A percentile compares a stretch with the other conserved stretches of the same genome.
Evolutionary conservation across 2,888 invertebrate genomes (phyloP).

Genomic region (Marasmarcha lunaedactyla): DNA sequence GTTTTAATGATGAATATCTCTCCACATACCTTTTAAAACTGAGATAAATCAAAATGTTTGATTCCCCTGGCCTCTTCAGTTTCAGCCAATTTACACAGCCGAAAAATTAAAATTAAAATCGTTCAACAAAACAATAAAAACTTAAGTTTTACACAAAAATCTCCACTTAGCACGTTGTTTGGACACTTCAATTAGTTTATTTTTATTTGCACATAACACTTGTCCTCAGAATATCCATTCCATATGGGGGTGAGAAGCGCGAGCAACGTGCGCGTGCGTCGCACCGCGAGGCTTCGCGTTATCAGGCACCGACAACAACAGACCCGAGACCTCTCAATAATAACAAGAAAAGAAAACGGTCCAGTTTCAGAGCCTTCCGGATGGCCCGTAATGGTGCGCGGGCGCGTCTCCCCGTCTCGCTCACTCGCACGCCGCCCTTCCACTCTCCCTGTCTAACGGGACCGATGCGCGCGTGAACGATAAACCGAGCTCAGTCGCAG

Average conservation of each 20-base stretch:
- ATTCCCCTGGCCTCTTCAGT: too few species aligned
- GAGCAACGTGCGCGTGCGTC: conserved; percentile 45
- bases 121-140: too few species aligned
- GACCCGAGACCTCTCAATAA: conserved; percentile 68
- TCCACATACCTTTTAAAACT: too few species aligned
- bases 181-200: too few species aligned
- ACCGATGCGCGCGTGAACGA: conserved; percentile 33
- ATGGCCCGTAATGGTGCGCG: conserved; percentile 61
- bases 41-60: too few species aligned
- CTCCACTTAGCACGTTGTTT: conserved; percentile 2
- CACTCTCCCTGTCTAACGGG: conserved; percentile 61
- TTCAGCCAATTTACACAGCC: too few species aligned
- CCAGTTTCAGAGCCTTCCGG: conserved; percentile 71
- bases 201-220: conserved; percentile 28
- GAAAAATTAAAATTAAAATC: too few species aligned
- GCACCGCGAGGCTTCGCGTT: conserved; percentile 64
- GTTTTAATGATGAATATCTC: too few species aligned
- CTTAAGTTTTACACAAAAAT: too few species aligned
- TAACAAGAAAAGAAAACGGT: conserved; percentile 72
- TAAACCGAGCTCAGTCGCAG: conserved; percentile 59
- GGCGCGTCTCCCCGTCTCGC: conserved; percentile 33
- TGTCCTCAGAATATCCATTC: conserved; percentile 42
- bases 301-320: conserved; percentile 70
- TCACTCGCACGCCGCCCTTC: conserved; percentile 30
- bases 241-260: conserved; percentile 31